Conservation (phyloP, 2,113 vertebrate genomes). For the Zosterops japonicus region DNA sequence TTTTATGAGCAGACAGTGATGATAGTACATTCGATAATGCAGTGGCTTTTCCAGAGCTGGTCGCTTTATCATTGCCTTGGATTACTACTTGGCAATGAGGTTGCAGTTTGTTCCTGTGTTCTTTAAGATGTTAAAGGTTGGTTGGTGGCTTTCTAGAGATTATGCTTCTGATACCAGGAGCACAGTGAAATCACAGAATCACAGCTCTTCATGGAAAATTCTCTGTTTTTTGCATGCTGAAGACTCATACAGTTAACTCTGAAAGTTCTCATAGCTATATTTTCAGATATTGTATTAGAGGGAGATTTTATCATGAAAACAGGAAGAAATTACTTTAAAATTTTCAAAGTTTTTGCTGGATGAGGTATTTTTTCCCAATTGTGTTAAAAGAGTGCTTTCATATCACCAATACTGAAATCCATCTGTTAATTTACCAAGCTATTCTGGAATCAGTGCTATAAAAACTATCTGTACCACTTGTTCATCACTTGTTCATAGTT, state of each 20-base stretch:
- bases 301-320: neutral
- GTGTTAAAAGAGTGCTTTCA: neutral
- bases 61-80: neutral
- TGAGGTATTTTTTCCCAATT: neutral
- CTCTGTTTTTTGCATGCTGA: neutral
- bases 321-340: neutral
- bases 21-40: neutral
- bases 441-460: neutral
- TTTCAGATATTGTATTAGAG: neutral
- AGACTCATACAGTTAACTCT: neutral
- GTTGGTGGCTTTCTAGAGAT: neutral
- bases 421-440: neutral
- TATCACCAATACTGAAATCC: neutral
- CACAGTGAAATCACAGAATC: neutral
- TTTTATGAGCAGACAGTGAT: neutral
- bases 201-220: neutral
- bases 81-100: neutral
- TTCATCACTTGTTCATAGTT: neutral
- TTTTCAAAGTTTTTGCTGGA: neutral
- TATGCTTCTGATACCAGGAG: neutral
- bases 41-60: neutral
- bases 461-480: neutral
- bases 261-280: neutral
- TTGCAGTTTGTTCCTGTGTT: neutral
- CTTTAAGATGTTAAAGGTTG: neutral